phyloP scores from a whole-genome alignment of 2,888 invertebrate genomes.

The Sipunculus nudus region DNA sequence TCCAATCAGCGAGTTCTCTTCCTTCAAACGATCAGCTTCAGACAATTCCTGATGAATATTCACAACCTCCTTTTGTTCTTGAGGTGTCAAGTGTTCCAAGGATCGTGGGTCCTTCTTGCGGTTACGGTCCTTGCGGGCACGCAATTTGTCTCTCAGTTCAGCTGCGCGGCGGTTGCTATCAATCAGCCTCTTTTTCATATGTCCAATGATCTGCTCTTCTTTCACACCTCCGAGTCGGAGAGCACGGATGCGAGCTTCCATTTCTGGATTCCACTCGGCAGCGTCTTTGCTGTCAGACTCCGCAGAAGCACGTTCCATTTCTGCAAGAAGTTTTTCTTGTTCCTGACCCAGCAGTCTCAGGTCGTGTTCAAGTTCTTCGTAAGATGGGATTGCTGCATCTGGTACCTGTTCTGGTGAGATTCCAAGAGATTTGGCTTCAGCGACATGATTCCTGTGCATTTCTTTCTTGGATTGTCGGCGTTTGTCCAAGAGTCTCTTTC shows the following conservation, averaged over 20 bases:
- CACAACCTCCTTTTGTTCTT: slow-evolving; percentile 45
- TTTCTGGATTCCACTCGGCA: slow-evolving; percentile 35
- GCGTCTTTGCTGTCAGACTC: slow-evolving; percentile 15
- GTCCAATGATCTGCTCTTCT: slow-evolving; percentile 41
- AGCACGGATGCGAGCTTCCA: slow-evolving; percentile 41
- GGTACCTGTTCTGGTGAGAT: slow-evolving; percentile 56
- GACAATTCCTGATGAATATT: slow-evolving; percentile 44
- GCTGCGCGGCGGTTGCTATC: slow-evolving; percentile 23
- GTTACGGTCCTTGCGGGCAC: slow-evolving; percentile 24
- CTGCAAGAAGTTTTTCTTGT: slow-evolving; percentile 54
- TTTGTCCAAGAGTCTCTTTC: slow-evolving; percentile 50
- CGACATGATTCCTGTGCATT: slow-evolving; percentile 23
- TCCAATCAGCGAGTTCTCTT: slow-evolving; percentile 51
- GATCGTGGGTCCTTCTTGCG: slow-evolving; percentile 26
- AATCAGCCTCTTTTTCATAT: slow-evolving; percentile 35
- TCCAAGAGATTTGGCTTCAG: slow-evolving; percentile 53
- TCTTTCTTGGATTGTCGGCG: slow-evolving; percentile 56
- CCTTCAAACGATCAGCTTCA: slow-evolving; percentile 52
- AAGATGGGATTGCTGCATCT: slow-evolving; percentile 44
- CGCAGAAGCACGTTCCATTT: slow-evolving; percentile 37
- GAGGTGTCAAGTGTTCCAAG: slow-evolving; percentile 42
- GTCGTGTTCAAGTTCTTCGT: slow-evolving; percentile 53
- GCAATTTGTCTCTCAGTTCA: slow-evolving; percentile 42
- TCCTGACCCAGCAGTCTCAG: slow-evolving; percentile 47
- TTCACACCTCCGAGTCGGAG: slow-evolving; percentile 41